phyloP scores from a whole-genome alignment of 1,140 invertebrate genomes.

The Papilio polyxenes region DNA sequence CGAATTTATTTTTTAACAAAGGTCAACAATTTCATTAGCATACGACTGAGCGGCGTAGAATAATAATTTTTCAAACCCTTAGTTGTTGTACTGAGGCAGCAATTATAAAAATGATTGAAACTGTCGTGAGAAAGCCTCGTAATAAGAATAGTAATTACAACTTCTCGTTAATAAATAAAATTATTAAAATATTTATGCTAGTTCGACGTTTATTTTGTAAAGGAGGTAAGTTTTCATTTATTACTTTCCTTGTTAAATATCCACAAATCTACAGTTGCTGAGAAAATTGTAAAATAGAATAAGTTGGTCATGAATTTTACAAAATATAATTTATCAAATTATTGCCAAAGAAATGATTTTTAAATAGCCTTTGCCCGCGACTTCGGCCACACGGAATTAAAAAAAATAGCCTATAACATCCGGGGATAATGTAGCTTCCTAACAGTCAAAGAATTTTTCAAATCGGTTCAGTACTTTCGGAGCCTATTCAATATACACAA shows the following conservation, averaged over 20 bases:
- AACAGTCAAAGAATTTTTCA: too few species aligned
- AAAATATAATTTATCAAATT: too few species aligned
- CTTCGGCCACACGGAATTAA: too few species aligned
- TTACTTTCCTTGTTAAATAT: neutral
- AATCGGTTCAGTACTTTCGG: too few species aligned
- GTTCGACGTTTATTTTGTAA: neutral
- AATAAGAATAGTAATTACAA: slow-evolving; percentile 7
- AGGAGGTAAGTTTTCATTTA: neutral
- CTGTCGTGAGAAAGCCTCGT: slow-evolving; percentile 11
- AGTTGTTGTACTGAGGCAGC: neutral
- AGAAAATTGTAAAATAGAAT: neutral
- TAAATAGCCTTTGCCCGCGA: too few species aligned
- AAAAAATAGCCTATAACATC: too few species aligned
- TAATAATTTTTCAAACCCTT: neutral
- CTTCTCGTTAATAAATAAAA: neutral
- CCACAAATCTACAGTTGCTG: neutral
- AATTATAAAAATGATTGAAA: slow-evolving; percentile 8
- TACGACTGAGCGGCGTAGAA: neutral
- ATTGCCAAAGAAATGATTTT: too few species aligned
- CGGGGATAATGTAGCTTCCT: too few species aligned
- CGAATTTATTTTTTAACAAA: neutral
- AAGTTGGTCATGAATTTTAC: too few species aligned
- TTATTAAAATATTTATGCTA: neutral
- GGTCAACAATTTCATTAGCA: slow-evolving; percentile 12
- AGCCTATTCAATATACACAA: too few species aligned